Percentiles rank a stretch among this genome's conserved stretches.
Evolutionary conservation across 92 coral and sea anemone species (phyloP).

Genomic region (Siderastrea radians): DNA sequence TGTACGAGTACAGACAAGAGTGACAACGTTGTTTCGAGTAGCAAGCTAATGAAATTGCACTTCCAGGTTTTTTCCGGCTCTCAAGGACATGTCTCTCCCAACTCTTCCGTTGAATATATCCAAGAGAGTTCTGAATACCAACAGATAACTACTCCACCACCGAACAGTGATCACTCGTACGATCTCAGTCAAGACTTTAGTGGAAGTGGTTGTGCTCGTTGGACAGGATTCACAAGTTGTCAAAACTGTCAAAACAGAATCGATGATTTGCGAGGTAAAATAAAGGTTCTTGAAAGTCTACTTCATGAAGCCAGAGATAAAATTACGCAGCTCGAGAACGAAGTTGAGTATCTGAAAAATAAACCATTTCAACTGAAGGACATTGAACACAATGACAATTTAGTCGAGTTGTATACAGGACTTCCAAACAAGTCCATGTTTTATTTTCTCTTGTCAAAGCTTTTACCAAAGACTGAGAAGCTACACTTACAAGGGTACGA

Average conservation of each 20-base stretch:
- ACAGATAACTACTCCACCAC: too few relatives aligned
- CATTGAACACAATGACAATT: slow-evolving; percentile 34
- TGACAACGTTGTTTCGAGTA: too few relatives aligned
- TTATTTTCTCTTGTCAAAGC: slow-evolving; percentile 37
- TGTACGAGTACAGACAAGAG: too few relatives aligned
- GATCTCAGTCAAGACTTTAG: too few relatives aligned
- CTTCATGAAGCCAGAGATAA: slow-evolving; percentile 16
- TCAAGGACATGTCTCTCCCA: too few relatives aligned
- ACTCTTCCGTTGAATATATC: too few relatives aligned
- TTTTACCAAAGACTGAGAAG: slow-evolving; percentile 24
- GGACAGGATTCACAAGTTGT: background rate
- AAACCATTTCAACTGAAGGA: slow-evolving; percentile 38
- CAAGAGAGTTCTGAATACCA: too few relatives aligned
- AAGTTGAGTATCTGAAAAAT: slow-evolving; percentile 8
- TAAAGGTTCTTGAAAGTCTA: background rate
- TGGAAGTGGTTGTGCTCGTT: too few relatives aligned
- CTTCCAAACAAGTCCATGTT: slow-evolving; percentile 35
- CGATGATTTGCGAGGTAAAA: background rate
- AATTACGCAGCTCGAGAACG: slow-evolving; percentile 7
- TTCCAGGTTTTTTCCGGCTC: too few relatives aligned
- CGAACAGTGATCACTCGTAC: too few relatives aligned
- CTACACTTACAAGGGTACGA: slow-evolving; percentile 42
- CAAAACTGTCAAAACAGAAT: background rate
- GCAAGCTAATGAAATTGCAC: too few relatives aligned
- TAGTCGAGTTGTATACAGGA: slow-evolving; percentile 53